Evolutionary conservation across 2,888 invertebrate species (phyloP).

Genomic region (Meteorus colon): DNA sequence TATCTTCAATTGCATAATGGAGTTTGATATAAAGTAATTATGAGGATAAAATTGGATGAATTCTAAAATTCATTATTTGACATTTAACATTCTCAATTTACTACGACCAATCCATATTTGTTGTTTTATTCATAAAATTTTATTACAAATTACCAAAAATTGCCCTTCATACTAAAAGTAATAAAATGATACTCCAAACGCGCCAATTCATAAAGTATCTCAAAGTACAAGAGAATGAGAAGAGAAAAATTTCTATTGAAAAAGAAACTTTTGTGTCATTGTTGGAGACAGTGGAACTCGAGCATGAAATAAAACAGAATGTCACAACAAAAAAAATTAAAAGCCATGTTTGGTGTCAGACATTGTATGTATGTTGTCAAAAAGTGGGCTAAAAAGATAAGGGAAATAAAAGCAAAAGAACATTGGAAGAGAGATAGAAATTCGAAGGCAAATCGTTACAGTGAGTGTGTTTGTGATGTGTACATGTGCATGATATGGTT

Average conservation of each 20-base stretch:
- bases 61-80: no score
- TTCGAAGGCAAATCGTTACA: neutral
- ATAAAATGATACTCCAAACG: no score
- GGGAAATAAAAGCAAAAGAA: neutral
- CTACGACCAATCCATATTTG: no score
- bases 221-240: no score
- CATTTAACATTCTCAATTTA: no score
- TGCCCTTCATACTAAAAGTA: no score
- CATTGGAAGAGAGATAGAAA: neutral
- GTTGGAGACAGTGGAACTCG: neutral
- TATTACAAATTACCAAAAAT: no score
- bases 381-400: conserved; percentile 28
- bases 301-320: neutral
- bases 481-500: neutral
- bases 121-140: no score
- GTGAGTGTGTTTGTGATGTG: neutral
- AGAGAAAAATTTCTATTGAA: neutral
- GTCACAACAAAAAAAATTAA: neutral
- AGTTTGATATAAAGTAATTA: no score
- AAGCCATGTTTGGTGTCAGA: neutral
- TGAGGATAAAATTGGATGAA: no score
- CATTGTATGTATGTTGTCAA: conserved; percentile 24
- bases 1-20: no score
- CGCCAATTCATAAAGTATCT: no score
- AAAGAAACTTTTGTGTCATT: neutral